Conservation (phyloP, 2,888 invertebrate species). For the Athalia rosae region DNA sequence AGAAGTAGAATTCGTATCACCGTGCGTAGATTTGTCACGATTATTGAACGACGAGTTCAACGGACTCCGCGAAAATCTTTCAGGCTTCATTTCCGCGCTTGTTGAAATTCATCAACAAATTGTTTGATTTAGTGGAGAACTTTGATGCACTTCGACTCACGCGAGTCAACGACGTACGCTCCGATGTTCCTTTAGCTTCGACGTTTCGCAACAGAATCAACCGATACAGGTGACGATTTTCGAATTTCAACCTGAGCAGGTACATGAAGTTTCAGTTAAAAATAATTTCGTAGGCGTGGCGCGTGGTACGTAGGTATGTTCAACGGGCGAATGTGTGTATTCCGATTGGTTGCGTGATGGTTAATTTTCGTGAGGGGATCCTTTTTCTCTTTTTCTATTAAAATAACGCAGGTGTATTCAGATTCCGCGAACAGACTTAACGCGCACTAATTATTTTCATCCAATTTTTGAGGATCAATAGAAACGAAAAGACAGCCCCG, state of each 20-base stretch:
- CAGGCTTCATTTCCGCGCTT: slow-evolving; percentile 3
- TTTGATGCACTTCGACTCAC: background rate
- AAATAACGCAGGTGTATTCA: too few species aligned
- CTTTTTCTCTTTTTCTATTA: too few species aligned
- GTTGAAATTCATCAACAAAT: background rate
- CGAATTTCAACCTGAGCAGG: background rate
- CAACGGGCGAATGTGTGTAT: too few species aligned
- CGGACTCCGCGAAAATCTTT: slow-evolving; percentile 22
- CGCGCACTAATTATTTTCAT: too few species aligned
- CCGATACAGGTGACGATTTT: background rate
- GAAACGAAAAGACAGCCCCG: too few species aligned
- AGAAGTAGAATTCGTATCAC: background rate
- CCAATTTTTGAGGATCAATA: too few species aligned
- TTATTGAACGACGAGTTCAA: background rate
- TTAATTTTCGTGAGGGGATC: too few species aligned
- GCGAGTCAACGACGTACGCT: background rate
- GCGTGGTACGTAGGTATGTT: too few species aligned
- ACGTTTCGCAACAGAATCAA: background rate
- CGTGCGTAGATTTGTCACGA: background rate
- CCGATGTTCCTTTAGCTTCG: background rate
- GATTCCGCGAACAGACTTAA: too few species aligned
- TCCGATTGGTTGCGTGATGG: too few species aligned
- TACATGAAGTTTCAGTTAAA: too few species aligned
- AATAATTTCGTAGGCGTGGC: too few species aligned
- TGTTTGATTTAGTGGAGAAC: background rate